phyloP scores from a whole-genome alignment of 2,888 invertebrate genomes.

The Polyommatus iphigenia region DNA sequence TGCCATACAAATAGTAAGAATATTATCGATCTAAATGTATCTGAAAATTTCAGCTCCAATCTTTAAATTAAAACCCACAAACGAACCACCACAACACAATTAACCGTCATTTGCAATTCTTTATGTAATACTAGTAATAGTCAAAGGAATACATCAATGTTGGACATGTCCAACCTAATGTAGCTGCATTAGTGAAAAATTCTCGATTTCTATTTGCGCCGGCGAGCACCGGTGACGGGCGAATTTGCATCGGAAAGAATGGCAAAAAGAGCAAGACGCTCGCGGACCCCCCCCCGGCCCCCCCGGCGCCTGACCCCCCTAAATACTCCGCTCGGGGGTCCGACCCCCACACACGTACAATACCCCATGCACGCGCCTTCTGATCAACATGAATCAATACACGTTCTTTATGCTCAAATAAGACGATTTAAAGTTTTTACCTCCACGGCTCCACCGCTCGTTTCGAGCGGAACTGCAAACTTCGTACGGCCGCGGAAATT shows the following conservation, averaged over 20 bases:
- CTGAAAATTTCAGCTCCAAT: too few species aligned
- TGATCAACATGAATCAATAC: conserved; percentile 38
- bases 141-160: conserved; percentile 33
- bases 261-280: conserved; percentile 62
- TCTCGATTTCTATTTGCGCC: conserved; percentile 62
- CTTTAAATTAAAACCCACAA: not conserved
- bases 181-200: conserved; percentile 58
- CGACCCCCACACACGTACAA: conserved; percentile 38
- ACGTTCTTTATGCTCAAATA: conserved; percentile 31
- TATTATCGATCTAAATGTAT: not conserved
- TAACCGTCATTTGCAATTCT: not conserved
- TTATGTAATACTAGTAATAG: conserved; percentile 20
- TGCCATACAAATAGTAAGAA: not conserved
- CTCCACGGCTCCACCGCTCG: conserved; percentile 15
- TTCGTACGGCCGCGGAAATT: not conserved
- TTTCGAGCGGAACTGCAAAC: not conserved
- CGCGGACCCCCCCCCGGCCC: conserved; percentile 28
- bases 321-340: conserved; percentile 33
- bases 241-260: conserved; percentile 73
- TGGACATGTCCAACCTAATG: conserved; percentile 36
- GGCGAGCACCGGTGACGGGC: conserved; percentile 51
- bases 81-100: not conserved
- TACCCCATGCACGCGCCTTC: conserved; percentile 37
- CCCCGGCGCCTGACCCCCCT: conserved; percentile 36
- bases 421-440: conserved; percentile 29